Percentiles rank a stretch among this genome's conserved stretches.
Evolutionary conservation across 2,113 vertebrate genomes (phyloP).

Genomic region (Synodontis membranacea): DNA sequence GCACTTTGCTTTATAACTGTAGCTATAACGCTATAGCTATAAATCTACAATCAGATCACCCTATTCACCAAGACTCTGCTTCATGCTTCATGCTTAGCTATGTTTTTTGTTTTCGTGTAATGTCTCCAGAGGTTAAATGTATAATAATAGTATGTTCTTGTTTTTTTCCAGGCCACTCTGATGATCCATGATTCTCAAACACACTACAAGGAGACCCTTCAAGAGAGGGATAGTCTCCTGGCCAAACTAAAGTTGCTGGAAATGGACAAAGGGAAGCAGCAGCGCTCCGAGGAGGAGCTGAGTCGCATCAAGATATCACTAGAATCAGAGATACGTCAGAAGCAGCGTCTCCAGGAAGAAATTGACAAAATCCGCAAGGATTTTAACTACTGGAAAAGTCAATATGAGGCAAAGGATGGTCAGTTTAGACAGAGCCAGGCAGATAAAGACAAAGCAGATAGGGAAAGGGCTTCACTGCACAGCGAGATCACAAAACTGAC

Average conservation of each 20-base stretch:
- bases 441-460: slow-evolving; percentile 81
- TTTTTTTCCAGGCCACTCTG: slow-evolving; percentile 82
- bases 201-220: slow-evolving; percentile 80
- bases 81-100: slow-evolving; percentile 13
- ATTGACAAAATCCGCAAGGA: slow-evolving; percentile 86
- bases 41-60: neutral
- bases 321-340: slow-evolving; percentile 85
- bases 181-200: slow-evolving; percentile 85
- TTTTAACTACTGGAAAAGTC: slow-evolving; percentile 86
- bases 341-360: slow-evolving; percentile 87
- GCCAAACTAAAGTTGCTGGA: slow-evolving; percentile 89
- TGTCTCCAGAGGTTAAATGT: neutral
- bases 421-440: slow-evolving; percentile 80
- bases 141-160: slow-evolving; percentile 34
- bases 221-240: slow-evolving; percentile 85
- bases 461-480: slow-evolving; percentile 79
- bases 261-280: slow-evolving; percentile 83
- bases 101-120: neutral
- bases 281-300: slow-evolving; percentile 88
- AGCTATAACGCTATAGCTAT: no score
- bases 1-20: slow-evolving; percentile 11
- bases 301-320: slow-evolving; percentile 82
- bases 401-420: slow-evolving; percentile 84
- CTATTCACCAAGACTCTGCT: neutral
- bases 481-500: slow-evolving; percentile 86